Base-by-base conservation (phyloP, 2,113 vertebrate species). In the Leucopsar rothschildi region DNA sequence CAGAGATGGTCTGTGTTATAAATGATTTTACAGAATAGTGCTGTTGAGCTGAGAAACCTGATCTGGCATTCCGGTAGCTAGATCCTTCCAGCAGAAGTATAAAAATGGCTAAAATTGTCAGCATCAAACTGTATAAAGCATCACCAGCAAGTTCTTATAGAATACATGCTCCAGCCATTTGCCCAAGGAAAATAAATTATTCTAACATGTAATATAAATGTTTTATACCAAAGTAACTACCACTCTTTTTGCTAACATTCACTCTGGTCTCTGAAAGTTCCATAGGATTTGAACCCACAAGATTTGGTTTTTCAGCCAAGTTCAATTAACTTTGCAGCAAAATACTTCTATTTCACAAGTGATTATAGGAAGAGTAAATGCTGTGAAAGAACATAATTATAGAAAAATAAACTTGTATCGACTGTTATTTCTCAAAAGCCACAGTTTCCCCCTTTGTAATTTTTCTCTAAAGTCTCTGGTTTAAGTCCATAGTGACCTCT, bases 1-100 rank as follows among this genome's bases (percentile, higher is more conserved):
- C 63, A 90, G 88, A 81, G 80, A 88, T 90, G 35, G 42, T 81
- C 82, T 94, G 52, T 92, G 47, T 90, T 92, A 77, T 90, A 94
- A 92, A 77, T 40, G 68, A 75, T 88, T 94, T 92, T 77, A 83
- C 88, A 93, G 92, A 96, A 77, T 57, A 82, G 55, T 3, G 1
- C n/a, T 70, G 59, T 81, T 88, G 56, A 92, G 63, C 68, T 59
- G 71, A 83, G 85, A 92, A 95, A 94, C 50, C 70, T 77, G 39
- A 86, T 75, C 25, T 83, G 86, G 64, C 21, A 4, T 90, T 94
- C 82, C 47, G 7, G 55, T 61, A 80, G 66, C 12, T 59, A 70
- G 71, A 72, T 59, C 50, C 47, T 93, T 95, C 90, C 94, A 94
- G 82, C 10, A 81, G 23, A 86, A 94, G 86, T 86, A 90, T 57